These are phyloP conservation scores for Tipula vernalis DNA, from an alignment of 2,888 invertebrate species.

Conservation along the genomic window DNA sequence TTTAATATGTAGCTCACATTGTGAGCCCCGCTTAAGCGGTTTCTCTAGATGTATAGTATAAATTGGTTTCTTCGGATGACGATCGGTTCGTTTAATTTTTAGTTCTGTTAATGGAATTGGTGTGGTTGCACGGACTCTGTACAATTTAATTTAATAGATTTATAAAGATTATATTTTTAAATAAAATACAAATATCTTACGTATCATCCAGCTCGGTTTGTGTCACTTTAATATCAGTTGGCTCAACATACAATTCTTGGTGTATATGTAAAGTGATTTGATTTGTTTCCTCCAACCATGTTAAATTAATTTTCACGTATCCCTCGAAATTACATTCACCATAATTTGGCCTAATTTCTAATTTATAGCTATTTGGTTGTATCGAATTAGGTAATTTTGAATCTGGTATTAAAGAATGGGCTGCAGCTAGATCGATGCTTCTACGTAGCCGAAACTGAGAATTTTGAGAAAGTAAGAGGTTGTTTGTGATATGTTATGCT, in stretches of 20 bases:
- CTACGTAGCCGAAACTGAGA: constrained; percentile 32
- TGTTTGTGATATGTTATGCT: background rate
- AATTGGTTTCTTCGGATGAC: constrained; percentile 47
- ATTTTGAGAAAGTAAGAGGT: background rate
- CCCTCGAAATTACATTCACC: constrained; percentile 54
- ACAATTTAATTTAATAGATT: background rate
- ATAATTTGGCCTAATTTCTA: constrained; percentile 53
- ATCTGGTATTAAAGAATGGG: constrained; percentile 50
- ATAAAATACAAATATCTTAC: constrained; percentile 21
- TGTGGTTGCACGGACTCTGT: constrained; percentile 19
- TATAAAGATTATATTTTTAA: background rate
- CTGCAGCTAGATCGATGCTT: constrained; percentile 60
- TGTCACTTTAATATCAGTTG: constrained; percentile 38
- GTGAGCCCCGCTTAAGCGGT: constrained; percentile 40
- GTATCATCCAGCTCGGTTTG: constrained; percentile 22
- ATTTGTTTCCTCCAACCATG: constrained; percentile 47
- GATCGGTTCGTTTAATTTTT: constrained; percentile 34
- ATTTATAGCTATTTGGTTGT: constrained; percentile 49
- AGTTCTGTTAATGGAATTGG: constrained; percentile 22
- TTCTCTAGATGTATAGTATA: constrained; percentile 47
- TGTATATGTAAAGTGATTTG: constrained; percentile 54
- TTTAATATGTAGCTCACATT: constrained; percentile 48
- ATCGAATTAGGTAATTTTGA: constrained; percentile 48
- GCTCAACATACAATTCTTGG: constrained; percentile 46
- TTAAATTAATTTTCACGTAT: constrained; percentile 53